These are phyloP conservation scores for Parthenolecanium corni DNA, from an alignment of 2,888 invertebrate genomes.

Conservation along the genomic window DNA sequence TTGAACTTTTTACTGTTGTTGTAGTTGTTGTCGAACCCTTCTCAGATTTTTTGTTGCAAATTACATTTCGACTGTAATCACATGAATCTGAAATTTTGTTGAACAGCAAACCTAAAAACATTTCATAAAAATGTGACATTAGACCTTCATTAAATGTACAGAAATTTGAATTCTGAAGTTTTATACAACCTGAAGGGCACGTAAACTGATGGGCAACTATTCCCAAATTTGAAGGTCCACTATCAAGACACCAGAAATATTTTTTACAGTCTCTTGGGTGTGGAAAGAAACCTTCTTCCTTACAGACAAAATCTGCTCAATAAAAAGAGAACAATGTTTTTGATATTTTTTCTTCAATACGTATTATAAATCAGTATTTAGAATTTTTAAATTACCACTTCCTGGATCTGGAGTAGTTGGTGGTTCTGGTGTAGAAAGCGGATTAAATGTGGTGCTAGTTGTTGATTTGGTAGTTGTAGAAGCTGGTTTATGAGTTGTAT, in stretches of 20 bases:
- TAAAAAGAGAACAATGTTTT: no score
- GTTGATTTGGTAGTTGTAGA: slow-evolving; percentile 41
- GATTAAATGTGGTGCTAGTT: slow-evolving; percentile 44
- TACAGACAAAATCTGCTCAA: slow-evolving; percentile 69
- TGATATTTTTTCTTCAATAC: no score
- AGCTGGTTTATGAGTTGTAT: slow-evolving; percentile 36
- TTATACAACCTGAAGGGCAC: slow-evolving; percentile 63
- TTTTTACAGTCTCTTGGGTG: slow-evolving; percentile 89
- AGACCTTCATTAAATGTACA: neutral
- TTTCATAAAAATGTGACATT: slow-evolving; percentile 29
- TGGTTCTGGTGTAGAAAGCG: slow-evolving; percentile 58
- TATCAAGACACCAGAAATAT: slow-evolving; percentile 88
- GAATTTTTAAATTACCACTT: slow-evolving; percentile 45
- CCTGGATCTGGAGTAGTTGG: slow-evolving; percentile 85
- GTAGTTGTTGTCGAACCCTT: slow-evolving; percentile 42
- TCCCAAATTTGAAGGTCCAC: slow-evolving; percentile 75
- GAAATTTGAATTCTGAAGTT: neutral
- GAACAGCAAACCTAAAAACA: slow-evolving; percentile 77
- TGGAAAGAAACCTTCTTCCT: slow-evolving; percentile 83
- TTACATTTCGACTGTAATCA: slow-evolving; percentile 79
- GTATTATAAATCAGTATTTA: neutral
- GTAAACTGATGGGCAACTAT: slow-evolving; percentile 87
- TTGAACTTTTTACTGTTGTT: slow-evolving; percentile 37
- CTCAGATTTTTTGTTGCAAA: slow-evolving; percentile 55
- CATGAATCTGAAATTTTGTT: slow-evolving; percentile 86